Conservation (phyloP, 2,888 invertebrate species). For the Parelbella ahira region DNA sequence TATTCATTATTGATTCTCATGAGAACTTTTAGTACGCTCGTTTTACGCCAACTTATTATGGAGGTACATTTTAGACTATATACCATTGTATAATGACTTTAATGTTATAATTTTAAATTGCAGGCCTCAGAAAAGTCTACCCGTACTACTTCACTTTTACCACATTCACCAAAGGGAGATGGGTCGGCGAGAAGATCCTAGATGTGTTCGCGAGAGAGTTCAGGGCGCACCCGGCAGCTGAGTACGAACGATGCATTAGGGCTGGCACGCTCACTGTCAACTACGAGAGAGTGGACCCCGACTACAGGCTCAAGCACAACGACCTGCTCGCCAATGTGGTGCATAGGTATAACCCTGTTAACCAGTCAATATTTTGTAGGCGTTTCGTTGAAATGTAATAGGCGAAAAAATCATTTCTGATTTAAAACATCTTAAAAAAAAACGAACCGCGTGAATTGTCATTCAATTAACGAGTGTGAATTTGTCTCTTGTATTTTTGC, state of each 20-base stretch:
- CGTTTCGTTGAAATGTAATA: constrained; percentile 11
- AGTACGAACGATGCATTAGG: constrained; percentile 94
- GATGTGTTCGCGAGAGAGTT: constrained; percentile 97
- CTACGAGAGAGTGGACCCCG: constrained; percentile 93
- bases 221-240: constrained; percentile 94
- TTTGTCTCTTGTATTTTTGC: no score
- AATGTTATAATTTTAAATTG: constrained; percentile 15
- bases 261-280: constrained; percentile 96
- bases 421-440: neutral
- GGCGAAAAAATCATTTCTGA: neutral
- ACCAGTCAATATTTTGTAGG: constrained; percentile 12
- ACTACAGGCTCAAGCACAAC: constrained; percentile 95
- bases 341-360: constrained; percentile 86
- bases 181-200: constrained; percentile 95
- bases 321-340: constrained; percentile 95
- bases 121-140: constrained; percentile 96
- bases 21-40: no score
- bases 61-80: no score
- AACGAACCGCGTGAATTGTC: no score
- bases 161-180: constrained; percentile 97
- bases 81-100: neutral
- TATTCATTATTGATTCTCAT: no score
- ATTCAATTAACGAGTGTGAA: no score
- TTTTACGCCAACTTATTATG: no score
- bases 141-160: constrained; percentile 98